A percentile compares a stretch with the other conserved stretches of the same genome.
Conservation (phyloP, 1,140 invertebrate species). For the Drosophila murphyi region DNA sequence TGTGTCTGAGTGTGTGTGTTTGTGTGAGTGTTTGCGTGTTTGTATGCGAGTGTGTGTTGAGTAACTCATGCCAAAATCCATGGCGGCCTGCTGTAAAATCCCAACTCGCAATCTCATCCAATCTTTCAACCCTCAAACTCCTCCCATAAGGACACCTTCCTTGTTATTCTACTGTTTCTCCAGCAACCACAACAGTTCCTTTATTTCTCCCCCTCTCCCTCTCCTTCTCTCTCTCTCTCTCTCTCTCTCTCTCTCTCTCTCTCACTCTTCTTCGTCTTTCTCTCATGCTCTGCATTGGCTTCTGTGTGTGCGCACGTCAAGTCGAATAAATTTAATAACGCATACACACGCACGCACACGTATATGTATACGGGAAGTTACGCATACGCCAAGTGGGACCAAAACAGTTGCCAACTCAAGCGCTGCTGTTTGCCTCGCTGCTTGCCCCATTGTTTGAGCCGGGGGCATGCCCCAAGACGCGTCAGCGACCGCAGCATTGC, state of each 20-base stretch:
- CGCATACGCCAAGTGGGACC: slow-evolving; percentile 67
- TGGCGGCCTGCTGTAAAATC: slow-evolving; percentile 29
- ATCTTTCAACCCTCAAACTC: neutral
- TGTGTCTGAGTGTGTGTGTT: slow-evolving; percentile 1
- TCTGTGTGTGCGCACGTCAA: slow-evolving; percentile 69
- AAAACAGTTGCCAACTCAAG: slow-evolving; percentile 56
- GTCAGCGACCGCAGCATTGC: slow-evolving; percentile 64
- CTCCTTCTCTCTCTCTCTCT: neutral
- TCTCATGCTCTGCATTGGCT: slow-evolving; percentile 9
- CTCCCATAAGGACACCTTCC: slow-evolving; percentile 13
- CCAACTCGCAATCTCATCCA: slow-evolving; percentile 45
- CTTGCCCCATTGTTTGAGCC: slow-evolving; percentile 36
- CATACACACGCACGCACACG: slow-evolving; percentile 63
- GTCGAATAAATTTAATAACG: slow-evolving; percentile 84
- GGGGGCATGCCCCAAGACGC: slow-evolving; percentile 62
- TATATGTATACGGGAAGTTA: slow-evolving; percentile 51
- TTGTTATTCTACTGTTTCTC: slow-evolving; percentile 36
- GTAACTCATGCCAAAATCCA: slow-evolving; percentile 40
- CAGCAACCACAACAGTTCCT: slow-evolving; percentile 38
- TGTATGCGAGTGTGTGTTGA: slow-evolving; percentile 4
- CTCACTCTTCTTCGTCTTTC: neutral
- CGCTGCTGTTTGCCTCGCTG: slow-evolving; percentile 41
- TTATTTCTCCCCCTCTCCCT: neutral
- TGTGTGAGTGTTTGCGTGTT: slow-evolving; percentile 3
- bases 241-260: neutral